Conservation (phyloP, 2,888 invertebrate genomes). For the Eurois occulta region DNA sequence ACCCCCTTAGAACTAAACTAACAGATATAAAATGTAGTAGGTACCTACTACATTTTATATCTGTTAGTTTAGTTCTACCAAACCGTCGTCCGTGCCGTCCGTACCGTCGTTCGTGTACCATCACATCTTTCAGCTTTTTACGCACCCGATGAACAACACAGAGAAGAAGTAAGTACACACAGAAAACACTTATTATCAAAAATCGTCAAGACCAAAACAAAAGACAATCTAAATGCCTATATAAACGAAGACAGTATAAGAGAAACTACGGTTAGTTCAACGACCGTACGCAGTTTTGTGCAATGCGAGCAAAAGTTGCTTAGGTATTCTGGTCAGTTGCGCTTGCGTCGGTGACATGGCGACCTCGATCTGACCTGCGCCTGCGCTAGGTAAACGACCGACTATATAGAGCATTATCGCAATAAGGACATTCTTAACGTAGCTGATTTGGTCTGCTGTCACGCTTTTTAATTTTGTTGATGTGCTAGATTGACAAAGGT, state of each 20-base stretch:
- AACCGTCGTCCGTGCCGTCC: too few relatives aligned
- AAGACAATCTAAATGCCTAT: constrained; percentile 43
- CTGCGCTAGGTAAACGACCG: constrained; percentile 76
- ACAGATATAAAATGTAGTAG: too few relatives aligned
- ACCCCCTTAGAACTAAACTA: background rate
- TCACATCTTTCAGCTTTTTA: background rate
- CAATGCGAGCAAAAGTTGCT: constrained; percentile 80
- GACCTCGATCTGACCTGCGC: constrained; percentile 81
- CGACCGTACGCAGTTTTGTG: constrained; percentile 80
- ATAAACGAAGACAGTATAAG: constrained; percentile 58
- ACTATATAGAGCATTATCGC: constrained; percentile 69
- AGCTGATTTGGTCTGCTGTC: constrained; percentile 41
- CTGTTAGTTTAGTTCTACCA: too few relatives aligned
- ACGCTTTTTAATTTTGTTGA: constrained; percentile 43
- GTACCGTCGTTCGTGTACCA: too few relatives aligned
- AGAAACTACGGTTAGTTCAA: constrained; percentile 72
- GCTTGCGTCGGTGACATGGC: constrained; percentile 71
- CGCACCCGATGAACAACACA: background rate
- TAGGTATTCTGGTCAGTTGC: constrained; percentile 80
- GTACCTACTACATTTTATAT: too few relatives aligned
- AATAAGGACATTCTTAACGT: constrained; percentile 67
- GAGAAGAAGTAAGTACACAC: background rate
- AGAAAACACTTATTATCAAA: background rate
- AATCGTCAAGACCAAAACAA: constrained; percentile 23
- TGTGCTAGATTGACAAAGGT: constrained; percentile 14